These are phyloP conservation scores for Stenolophus ochropezus DNA, from an alignment of 2,888 invertebrate species.

Conservation along the genomic window DNA sequence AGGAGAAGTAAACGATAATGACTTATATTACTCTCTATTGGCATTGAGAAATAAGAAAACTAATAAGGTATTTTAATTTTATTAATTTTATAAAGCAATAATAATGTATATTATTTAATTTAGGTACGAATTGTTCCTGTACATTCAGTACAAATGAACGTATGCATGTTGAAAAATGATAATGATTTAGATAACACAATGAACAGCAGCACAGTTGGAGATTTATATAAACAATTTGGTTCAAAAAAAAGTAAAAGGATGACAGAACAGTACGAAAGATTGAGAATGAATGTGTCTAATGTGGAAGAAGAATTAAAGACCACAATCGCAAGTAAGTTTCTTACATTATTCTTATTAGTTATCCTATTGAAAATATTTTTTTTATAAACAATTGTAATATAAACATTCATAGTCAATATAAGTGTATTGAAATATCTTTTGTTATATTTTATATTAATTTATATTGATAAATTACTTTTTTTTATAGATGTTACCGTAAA, in stretches of 20 bases:
- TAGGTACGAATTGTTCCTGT: constrained; percentile 64
- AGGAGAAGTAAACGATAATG: constrained; percentile 65
- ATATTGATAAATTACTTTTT: too few species aligned
- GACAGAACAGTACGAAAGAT: constrained; percentile 78
- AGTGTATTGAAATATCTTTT: too few species aligned
- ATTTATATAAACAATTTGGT: constrained; percentile 79
- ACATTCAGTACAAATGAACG: constrained; percentile 64
- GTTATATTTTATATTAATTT: constrained; percentile 3
- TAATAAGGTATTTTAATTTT: constrained; percentile 65
- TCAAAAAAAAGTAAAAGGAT: constrained; percentile 78
- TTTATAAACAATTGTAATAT: too few species aligned
- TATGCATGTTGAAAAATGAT: constrained; percentile 62
- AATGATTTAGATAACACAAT: constrained; percentile 58
- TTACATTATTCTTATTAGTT: background rate
- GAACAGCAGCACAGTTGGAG: constrained; percentile 65
- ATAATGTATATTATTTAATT: constrained; percentile 27
- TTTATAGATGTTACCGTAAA: constrained; percentile 64
- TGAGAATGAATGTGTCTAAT: constrained; percentile 77
- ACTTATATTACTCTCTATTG: constrained; percentile 67
- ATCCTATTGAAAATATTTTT: too few species aligned
- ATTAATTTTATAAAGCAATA: background rate
- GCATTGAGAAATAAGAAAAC: constrained; percentile 66
- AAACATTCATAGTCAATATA: too few species aligned
- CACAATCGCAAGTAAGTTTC: constrained; percentile 73
- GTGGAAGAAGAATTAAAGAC: constrained; percentile 77